Base-by-base conservation (phyloP, 2,797 vertebrate genomes). In the Denticeps clupeoides region DNA sequence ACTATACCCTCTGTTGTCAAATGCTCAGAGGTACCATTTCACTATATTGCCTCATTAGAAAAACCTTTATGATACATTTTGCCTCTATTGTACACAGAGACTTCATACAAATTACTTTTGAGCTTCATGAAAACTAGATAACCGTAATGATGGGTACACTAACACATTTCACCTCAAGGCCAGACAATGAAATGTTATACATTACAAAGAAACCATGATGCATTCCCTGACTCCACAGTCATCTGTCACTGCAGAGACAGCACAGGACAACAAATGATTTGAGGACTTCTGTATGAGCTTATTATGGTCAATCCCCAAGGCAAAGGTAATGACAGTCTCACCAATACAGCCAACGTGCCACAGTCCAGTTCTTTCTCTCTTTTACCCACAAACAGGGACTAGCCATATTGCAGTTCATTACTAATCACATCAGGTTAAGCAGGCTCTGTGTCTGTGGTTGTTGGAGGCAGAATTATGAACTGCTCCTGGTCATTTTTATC, bases 321-420 rank as follows among this genome's bases (percentile, higher is more conserved):
- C 70, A 79, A 76, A 74, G 67, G 67, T 76, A 80, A 78, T 64
- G 77, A 74, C 77, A 75, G 71, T 48, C 49, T 50, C 63, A 71
- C 80, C 75, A 73, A 80, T 80, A 73, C 54, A 11, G 41, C 11
- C 16, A 38, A 9, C 26, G 26, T 26, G 2, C 4, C 18, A 1
- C 6, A 12, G 31, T 8, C 7, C 13, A 2, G 7, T 8, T 24
- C 31, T 12, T 3, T 16, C 31, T 4, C 15, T 18, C 32, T 4
- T 12, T 29, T 29, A 13, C n/a, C n/a, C n/a, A n/a, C n/a, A n/a
- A n/a, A n/a, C n/a, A n/a, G n/a, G n/a, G n/a, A n/a, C n/a, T n/a
- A n/a, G n/a, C n/a, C n/a, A n/a, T n/a, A 7, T 15, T 7, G 33
- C 15, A 18, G 18, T 35, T 38, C 18, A 9, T 19, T 38, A 8